Conservation (phyloP, 2,797 vertebrate species). For the Trachurus trachurus region DNA sequence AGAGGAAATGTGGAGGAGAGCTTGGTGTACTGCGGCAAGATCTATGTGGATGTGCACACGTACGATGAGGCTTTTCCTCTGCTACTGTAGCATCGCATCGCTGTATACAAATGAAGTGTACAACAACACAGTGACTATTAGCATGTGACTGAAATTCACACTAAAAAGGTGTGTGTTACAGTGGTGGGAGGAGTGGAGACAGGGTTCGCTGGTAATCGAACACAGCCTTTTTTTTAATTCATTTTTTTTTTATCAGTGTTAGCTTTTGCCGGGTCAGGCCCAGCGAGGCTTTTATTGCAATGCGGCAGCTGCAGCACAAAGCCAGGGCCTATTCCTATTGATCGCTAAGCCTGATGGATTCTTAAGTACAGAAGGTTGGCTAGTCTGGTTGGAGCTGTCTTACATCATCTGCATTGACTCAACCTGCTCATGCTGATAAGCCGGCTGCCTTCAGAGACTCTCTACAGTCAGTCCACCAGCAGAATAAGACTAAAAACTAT, state of each 20-base stretch:
- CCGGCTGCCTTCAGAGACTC: slow-evolving; percentile 29
- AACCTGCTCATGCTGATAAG: slow-evolving; percentile 55
- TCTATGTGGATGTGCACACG: slow-evolving; percentile 12
- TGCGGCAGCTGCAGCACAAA: slow-evolving; percentile 77
- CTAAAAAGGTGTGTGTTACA: slow-evolving; percentile 27
- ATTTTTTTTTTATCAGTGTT: slow-evolving; percentile 38
- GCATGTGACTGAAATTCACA: slow-evolving; percentile 36
- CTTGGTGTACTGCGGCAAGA: slow-evolving; percentile 12
- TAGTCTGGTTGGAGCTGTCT: slow-evolving; percentile 62
- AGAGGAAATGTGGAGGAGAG: slow-evolving; percentile 41
- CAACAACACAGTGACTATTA: not conserved
- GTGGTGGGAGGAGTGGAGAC: slow-evolving; percentile 7
- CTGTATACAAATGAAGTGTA: not conserved
- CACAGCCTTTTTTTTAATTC: slow-evolving; percentile 25
- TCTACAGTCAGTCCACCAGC: slow-evolving; percentile 1
- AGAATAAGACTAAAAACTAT: slow-evolving; percentile 1
- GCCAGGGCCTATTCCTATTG: slow-evolving; percentile 71
- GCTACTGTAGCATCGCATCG: not conserved
- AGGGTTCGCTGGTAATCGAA: slow-evolving; percentile 55
- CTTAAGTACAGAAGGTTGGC: slow-evolving; percentile 75
- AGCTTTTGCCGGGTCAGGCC: slow-evolving; percentile 61
- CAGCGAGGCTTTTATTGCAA: slow-evolving; percentile 71
- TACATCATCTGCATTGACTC: slow-evolving; percentile 73
- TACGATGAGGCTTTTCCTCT: not conserved
- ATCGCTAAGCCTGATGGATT: slow-evolving; percentile 76